Percentiles rank a stretch among this genome's conserved stretches.
Evolutionary conservation across 2,113 vertebrate genomes (phyloP).

Genomic region (Leptobrachium ailaonicum): DNA sequence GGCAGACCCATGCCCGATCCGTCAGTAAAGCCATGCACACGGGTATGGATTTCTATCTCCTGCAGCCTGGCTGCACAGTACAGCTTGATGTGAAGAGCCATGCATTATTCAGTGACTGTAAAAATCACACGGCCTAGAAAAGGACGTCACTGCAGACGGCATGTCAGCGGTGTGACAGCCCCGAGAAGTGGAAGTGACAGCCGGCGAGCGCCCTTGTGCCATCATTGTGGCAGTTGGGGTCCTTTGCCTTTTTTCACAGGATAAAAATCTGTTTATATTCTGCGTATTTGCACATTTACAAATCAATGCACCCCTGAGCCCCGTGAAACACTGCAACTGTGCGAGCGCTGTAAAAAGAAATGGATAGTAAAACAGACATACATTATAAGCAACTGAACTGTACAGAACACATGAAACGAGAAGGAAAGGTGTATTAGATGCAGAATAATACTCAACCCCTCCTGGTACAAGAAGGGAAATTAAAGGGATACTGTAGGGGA

Average conservation of each 20-base stretch:
- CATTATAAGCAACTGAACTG: no score
- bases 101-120: constrained; percentile 13
- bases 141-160: constrained; percentile 5
- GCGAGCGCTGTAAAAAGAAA: no score
- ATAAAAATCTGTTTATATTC: constrained; percentile 12
- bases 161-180: constrained; percentile 33
- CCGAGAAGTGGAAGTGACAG: constrained; percentile 29
- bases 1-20: no score
- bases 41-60: not conserved
- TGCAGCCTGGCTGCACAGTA: not conserved
- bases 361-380: no score
- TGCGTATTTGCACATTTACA: not conserved
- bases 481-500: no score
- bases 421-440: no score
- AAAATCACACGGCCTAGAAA: not conserved
- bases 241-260: constrained; percentile 30
- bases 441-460: no score
- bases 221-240: not conserved
- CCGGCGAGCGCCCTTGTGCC: constrained; percentile 29
- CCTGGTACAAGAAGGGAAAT: no score
- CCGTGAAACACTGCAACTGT: no score
- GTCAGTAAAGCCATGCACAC: no score
- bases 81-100: not conserved
- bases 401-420: no score
- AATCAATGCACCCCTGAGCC: no score